Conservation (phyloP, 2,113 vertebrate genomes). For the Oriolus oriolus region DNA sequence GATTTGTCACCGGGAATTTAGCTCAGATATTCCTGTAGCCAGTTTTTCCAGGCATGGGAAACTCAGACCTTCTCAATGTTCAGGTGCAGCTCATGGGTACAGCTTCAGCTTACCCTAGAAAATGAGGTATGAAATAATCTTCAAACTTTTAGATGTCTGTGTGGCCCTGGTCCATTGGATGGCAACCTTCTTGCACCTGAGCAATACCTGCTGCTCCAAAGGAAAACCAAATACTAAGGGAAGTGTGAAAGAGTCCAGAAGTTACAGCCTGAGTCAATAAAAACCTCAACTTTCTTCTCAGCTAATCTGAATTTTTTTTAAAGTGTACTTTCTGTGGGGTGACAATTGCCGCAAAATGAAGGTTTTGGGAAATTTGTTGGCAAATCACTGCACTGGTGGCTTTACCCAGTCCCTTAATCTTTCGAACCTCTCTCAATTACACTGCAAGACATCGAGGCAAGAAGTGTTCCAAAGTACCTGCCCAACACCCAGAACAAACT, state of each 20-base stretch:
- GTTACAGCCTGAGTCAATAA: not conserved
- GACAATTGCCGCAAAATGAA: not conserved
- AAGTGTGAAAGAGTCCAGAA: rapidly evolving
- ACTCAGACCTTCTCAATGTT: not conserved
- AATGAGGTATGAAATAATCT: not conserved
- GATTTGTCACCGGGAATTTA: not conserved
- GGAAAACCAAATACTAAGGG: not conserved
- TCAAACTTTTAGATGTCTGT: too few relatives aligned
- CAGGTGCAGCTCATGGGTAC: not conserved
- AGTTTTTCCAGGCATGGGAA: not conserved
- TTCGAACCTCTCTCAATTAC: not conserved
- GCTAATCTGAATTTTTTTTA: not conserved
- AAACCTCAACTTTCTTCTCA: not conserved
- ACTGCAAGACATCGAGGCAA: not conserved
- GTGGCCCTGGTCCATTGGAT: not conserved
- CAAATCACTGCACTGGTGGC: not conserved
- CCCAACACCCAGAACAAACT: not conserved
- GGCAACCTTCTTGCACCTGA: not conserved
- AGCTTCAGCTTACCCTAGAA: not conserved
- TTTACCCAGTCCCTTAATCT: not conserved
- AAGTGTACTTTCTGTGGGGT: rapidly evolving
- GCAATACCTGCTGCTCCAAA: not conserved
- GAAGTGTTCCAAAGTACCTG: not conserved
- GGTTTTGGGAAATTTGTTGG: not conserved
- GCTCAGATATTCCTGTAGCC: not conserved